A percentile compares a stretch with the other conserved stretches of the same genome.
These are phyloP conservation scores for Porites australiensis DNA, from an alignment of 64 coral and sea anemone genomes.

Conservation along the genomic window DNA sequence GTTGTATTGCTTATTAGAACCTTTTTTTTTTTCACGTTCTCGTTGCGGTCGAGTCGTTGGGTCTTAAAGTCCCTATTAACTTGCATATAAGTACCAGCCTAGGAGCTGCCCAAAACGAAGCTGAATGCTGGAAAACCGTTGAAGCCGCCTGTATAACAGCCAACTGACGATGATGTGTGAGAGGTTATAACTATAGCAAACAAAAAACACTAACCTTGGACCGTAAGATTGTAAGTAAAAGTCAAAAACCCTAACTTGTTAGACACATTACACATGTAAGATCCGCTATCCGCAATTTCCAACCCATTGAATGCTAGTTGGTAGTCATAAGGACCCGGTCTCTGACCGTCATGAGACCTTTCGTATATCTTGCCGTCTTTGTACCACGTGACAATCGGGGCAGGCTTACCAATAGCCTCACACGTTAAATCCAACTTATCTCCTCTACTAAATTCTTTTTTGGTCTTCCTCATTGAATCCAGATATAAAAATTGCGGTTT, in stretches of 20 bases:
- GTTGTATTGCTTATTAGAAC: too few relatives aligned
- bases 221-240: constrained; percentile 44
- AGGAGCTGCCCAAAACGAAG: too few relatives aligned
- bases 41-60: too few relatives aligned
- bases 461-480: constrained; percentile 10
- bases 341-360: not conserved
- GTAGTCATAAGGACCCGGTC: constrained; percentile 14
- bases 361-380: constrained; percentile 48
- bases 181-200: too few relatives aligned
- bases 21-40: too few relatives aligned
- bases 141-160: too few relatives aligned
- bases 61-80: too few relatives aligned
- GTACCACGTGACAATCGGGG: constrained; percentile 71
- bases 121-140: too few relatives aligned
- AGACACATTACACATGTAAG: constrained; percentile 73
- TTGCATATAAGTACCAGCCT: too few relatives aligned
- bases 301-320: constrained; percentile 34
- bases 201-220: constrained; percentile 40
- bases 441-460: not conserved
- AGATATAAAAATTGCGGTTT: constrained; percentile 52
- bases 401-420: constrained; percentile 60
- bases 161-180: too few relatives aligned
- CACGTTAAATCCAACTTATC: constrained; percentile 41
- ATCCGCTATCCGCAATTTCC: constrained; percentile 13
- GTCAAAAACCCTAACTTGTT: constrained; percentile 65